A percentile compares a stretch with the other conserved stretches of the same genome.
These are phyloP conservation scores for Pterophyllum scalare DNA, from an alignment of 2,113 vertebrate genomes.

Conservation along the genomic window DNA sequence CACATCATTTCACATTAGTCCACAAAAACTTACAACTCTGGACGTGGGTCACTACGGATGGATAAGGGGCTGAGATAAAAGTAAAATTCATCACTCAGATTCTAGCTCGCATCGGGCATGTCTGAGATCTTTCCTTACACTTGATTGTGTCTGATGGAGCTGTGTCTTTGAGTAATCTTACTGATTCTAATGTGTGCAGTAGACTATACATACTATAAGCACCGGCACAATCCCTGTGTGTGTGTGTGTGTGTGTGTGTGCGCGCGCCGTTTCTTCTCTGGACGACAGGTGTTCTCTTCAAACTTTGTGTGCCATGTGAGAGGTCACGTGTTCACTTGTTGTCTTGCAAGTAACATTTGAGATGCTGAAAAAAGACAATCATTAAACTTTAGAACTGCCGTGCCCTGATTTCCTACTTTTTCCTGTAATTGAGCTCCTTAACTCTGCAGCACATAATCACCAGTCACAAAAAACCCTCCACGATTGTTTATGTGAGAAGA, in stretches of 20 bases:
- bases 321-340: constrained; percentile 10
- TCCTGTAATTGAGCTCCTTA: not conserved
- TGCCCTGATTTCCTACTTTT: constrained; percentile 2
- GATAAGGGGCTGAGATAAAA: constrained; percentile 17
- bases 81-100: not conserved
- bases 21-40: constrained; percentile 20
- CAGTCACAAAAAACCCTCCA: constrained; percentile 9
- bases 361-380: not conserved
- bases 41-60: constrained; percentile 1
- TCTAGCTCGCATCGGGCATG: not conserved
- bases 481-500: constrained; percentile 35
- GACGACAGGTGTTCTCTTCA: not conserved
- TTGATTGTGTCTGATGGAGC: too few relatives aligned
- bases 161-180: not conserved
- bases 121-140: not conserved
- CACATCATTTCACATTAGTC: constrained; percentile 39
- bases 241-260: not conserved
- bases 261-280: not conserved
- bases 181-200: not conserved
- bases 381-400: not conserved
- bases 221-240: constrained; percentile 36
- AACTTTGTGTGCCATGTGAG: not conserved
- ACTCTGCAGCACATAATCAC: constrained; percentile 34
- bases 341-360: constrained; percentile 8
- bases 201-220: constrained; percentile 33